phyloP scores from a whole-genome alignment of 2,888 invertebrate genomes.

The Caenorhabditis doughertyi region DNA sequence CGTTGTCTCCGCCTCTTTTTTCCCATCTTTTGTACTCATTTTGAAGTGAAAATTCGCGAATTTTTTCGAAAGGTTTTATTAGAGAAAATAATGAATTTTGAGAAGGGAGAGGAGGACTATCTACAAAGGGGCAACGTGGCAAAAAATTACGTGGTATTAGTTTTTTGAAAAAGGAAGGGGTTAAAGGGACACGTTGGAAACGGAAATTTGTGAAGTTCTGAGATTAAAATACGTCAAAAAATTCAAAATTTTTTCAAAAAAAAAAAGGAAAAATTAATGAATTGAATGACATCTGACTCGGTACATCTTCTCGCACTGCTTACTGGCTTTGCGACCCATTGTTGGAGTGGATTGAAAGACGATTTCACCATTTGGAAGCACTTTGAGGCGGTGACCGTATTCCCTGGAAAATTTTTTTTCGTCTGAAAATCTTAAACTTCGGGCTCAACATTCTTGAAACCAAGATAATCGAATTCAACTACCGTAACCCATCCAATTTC shows the following conservation, averaged over 20 bases:
- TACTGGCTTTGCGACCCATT: slow-evolving; percentile 35
- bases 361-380: slow-evolving; percentile 55
- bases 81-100: too few relatives aligned
- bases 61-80: not conserved
- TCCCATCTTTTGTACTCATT: too few relatives aligned
- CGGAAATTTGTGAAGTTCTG: not conserved
- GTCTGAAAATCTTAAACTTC: too few relatives aligned
- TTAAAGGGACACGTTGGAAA: not conserved
- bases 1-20: too few relatives aligned
- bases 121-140: not conserved
- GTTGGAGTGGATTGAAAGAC: slow-evolving; percentile 54
- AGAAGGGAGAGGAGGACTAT: too few relatives aligned
- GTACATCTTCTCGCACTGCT: slow-evolving; percentile 52
- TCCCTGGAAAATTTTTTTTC: slow-evolving; percentile 45
- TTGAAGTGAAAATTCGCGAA: too few relatives aligned
- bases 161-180: too few relatives aligned
- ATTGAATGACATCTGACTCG: slow-evolving; percentile 60
- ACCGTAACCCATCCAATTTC: not conserved
- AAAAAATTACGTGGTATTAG: too few relatives aligned
- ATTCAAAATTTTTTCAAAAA: not conserved
- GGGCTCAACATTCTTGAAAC: too few relatives aligned
- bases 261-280: slow-evolving; percentile 33
- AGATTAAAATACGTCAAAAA: too few relatives aligned
- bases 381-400: slow-evolving; percentile 50
- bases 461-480: not conserved